Conservation (phyloP, 2,797 vertebrate species). For the Discoglossus pictus region DNA sequence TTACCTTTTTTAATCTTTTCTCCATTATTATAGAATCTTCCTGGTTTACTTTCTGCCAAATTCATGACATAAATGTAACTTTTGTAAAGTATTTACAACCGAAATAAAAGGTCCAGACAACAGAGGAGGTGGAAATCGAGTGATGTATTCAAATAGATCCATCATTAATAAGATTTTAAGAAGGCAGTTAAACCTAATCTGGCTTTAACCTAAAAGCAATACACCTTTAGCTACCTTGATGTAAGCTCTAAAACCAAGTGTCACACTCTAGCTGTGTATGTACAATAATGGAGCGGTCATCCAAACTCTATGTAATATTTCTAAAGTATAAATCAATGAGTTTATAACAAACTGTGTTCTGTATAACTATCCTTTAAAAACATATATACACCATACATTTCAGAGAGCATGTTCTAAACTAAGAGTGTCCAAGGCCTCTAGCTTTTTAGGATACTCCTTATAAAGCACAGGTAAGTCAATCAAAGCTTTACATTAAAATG, state of each 20-base stretch:
- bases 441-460: too few species aligned
- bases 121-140: not conserved
- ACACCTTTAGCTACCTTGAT: constrained; percentile 25
- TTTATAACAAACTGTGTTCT: too few species aligned
- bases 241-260: constrained; percentile 17
- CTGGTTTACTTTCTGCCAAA: not conserved
- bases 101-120: not conserved
- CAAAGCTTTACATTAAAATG: too few species aligned
- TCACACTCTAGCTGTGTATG: too few species aligned
- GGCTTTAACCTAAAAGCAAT: constrained; percentile 31
- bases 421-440: too few species aligned
- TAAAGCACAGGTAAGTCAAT: too few species aligned
- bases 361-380: too few species aligned
- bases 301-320: too few species aligned
- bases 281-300: too few species aligned
- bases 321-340: too few species aligned
- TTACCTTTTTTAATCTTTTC: constrained; percentile 21
- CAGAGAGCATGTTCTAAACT: too few species aligned
- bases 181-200: constrained; percentile 41
- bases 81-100: not conserved
- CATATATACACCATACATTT: too few species aligned
- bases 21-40: constrained; percentile 1
- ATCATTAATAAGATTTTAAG: constrained; percentile 36
- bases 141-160: constrained; percentile 15
- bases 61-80: not conserved